Base-by-base conservation (phyloP, 2,113 vertebrate genomes). In the Alaudala cheleensis region DNA sequence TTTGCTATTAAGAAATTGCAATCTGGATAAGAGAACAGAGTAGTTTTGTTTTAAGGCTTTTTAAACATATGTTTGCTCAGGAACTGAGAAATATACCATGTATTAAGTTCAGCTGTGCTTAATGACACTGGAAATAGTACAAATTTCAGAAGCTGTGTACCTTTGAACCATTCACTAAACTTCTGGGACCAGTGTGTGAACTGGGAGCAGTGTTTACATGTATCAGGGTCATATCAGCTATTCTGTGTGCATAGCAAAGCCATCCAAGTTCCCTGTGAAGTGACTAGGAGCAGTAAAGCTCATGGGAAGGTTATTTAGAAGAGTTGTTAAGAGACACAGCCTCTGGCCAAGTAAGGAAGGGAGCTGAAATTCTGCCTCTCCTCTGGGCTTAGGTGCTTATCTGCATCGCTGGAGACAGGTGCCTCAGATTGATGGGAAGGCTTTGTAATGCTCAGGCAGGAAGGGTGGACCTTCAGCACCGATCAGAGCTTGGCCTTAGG, bases 1-100 rank as follows among this genome's bases (percentile, higher is more conserved):
- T 77, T 45, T 86, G 50, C 47, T 66, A 66, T 87, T 88, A 85
- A 95, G 57, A 92, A 92, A 92, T 69, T 90, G 49, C 45, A 80
- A 2, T 50, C 42, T 86, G n/a, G 16, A 24, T 66, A 65, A 87
- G 31, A 25, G 26, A 89, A 65, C 12, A 58, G 29, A 66, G 9
- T n/a, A 22, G 37, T 22, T 79, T 76, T 81, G 5, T 44, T 92
- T 78, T 25, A 64, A 76, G 49, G 25, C 12, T 57, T 92, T 89
- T 92, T 17, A 91, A 83, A 20, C 11, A 39, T 23, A 3, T 37
- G 21, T 85, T 85, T 85, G 6, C 54, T 88, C 22, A 65, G 66
- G 26, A 91, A 61, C 23, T 62, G 73, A 95, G 53, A 90, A 62
- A 71, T 81, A 73, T 73, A 16, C 14, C 24, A 51, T 58, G 53